Percentiles rank a stretch among this genome's conserved stretches.
These are phyloP conservation scores for Falco berigora DNA, from an alignment of 2,797 vertebrate species.

Conservation along the genomic window DNA sequence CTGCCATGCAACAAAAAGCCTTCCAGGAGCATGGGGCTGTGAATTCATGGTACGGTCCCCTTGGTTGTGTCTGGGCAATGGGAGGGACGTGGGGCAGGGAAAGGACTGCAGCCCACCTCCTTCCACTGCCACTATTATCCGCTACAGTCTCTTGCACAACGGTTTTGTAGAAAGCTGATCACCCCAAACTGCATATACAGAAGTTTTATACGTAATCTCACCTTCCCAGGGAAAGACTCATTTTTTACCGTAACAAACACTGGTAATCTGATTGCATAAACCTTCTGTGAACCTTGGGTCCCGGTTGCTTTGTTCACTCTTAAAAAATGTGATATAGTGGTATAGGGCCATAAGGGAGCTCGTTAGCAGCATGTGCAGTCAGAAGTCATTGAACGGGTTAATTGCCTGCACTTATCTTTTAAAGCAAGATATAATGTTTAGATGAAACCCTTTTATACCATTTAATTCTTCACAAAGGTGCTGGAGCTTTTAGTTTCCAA, in stretches of 20 bases:
- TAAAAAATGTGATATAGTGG: not conserved
- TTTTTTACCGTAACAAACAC: not conserved
- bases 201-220: not conserved
- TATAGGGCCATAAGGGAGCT: not conserved
- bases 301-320: not conserved
- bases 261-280: not conserved
- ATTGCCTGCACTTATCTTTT: slow-evolving; percentile 51
- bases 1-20: not conserved
- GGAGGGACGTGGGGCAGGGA: not conserved
- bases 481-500: not conserved
- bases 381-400: slow-evolving; percentile 45
- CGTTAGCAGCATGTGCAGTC: not conserved
- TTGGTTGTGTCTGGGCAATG: not conserved
- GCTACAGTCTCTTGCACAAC: not conserved
- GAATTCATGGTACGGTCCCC: not conserved
- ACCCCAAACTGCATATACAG: not conserved
- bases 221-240: not conserved
- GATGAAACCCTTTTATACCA: not conserved
- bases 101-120: not conserved
- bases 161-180: not conserved
- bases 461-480: slow-evolving; percentile 35
- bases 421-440: slow-evolving; percentile 6
- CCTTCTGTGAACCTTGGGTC: not conserved
- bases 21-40: not conserved
- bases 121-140: not conserved